Percentiles rank a stretch among this genome's conserved stretches.
Conservation (phyloP, 2,113 vertebrate genomes). For the Aptenodytes patagonicus region DNA sequence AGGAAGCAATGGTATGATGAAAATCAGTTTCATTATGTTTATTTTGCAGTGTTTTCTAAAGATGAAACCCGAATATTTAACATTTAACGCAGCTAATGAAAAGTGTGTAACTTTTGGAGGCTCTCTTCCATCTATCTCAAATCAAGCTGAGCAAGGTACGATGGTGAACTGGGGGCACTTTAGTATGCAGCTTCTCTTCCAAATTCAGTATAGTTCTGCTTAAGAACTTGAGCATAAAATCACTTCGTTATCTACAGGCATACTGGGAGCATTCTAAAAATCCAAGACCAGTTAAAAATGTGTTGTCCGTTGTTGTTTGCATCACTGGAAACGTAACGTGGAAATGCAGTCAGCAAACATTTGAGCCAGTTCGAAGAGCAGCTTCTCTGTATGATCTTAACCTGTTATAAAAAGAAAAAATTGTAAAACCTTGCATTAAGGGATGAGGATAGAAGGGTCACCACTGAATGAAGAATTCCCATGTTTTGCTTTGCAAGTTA, state of each 20-base stretch:
- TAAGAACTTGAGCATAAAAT: background rate
- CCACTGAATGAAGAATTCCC: background rate
- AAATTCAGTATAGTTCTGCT: background rate
- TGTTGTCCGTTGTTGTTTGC: background rate
- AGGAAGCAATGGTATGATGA: background rate
- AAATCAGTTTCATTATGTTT: slow-evolving; percentile 14
- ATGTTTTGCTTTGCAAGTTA: background rate
- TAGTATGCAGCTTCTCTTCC: background rate
- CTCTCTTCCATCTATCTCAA: slow-evolving; percentile 82
- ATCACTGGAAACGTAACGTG: background rate
- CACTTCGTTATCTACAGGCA: background rate
- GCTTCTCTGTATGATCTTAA: background rate
- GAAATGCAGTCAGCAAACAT: background rate
- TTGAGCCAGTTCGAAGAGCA: background rate
- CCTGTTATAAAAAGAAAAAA: background rate
- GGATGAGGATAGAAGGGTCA: background rate
- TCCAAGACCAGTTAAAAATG: background rate
- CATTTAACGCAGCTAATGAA: slow-evolving; percentile 77
- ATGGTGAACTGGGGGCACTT: background rate
- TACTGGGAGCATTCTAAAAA: background rate
- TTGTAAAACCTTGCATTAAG: background rate
- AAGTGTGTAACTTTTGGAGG: slow-evolving; percentile 78
- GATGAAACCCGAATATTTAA: slow-evolving; percentile 33
- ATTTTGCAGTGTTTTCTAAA: slow-evolving; percentile 87
- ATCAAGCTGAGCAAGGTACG: slow-evolving; percentile 91